Percentiles rank a stretch among this genome's conserved stretches.
Conservation (phyloP, 2,888 invertebrate genomes). For the Nymphalis c-album region DNA sequence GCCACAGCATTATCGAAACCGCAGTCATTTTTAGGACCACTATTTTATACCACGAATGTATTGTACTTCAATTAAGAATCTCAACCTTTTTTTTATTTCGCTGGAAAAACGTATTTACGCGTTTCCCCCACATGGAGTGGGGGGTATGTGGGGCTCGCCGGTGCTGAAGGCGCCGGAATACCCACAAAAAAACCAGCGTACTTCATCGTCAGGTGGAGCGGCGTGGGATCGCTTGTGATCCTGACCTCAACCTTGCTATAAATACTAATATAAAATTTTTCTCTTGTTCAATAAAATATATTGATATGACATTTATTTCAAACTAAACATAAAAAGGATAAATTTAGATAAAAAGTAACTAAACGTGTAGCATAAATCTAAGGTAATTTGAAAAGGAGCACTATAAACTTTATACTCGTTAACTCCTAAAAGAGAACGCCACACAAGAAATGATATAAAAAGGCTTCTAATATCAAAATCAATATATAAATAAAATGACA, state of each 20-base stretch:
- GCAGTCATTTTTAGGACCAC: neutral
- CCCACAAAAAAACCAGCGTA: too few relatives aligned
- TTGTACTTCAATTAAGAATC: too few relatives aligned
- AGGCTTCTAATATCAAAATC: constrained; percentile 24
- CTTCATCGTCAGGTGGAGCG: too few relatives aligned
- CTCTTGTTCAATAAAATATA: neutral
- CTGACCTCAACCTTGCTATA: too few relatives aligned
- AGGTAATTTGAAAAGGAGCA: neutral
- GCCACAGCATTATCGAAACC: neutral
- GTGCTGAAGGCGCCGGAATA: too few relatives aligned
- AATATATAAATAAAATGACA: constrained; percentile 29
- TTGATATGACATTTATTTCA: neutral
- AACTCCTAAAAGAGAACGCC: constrained; percentile 19
- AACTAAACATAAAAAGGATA: neutral
- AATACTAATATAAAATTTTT: too few relatives aligned
- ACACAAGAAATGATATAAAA: constrained; percentile 8
- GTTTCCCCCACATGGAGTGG: too few relatives aligned
- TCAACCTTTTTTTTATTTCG: too few relatives aligned
- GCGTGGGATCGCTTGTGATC: too few relatives aligned
- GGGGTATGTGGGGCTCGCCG: too few relatives aligned
- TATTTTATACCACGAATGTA: too few relatives aligned
- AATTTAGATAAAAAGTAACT: neutral
- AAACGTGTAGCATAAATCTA: neutral
- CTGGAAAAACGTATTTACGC: too few relatives aligned
- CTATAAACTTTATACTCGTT: neutral